Evolutionary conservation across 2,797 vertebrate species (phyloP), one percentile per base, ranked within the genome.

Genomic region (Sus cebifrons): DNA sequence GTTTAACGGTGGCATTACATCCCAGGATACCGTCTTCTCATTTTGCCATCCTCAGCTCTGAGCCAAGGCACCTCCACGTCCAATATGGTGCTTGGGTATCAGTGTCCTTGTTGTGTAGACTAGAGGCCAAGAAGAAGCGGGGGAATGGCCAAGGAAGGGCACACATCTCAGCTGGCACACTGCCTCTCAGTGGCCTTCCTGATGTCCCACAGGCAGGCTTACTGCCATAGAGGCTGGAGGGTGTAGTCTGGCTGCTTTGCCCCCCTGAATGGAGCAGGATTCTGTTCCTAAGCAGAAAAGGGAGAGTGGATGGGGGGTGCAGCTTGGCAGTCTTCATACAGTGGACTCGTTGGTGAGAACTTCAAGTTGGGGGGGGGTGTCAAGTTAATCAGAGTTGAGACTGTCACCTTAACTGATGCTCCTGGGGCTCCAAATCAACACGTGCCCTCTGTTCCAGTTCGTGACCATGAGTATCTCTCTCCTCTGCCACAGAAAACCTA

Each of bases 141-240:
- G 15, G 40, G 6, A 54, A 65, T n/a, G 32, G 6, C 11, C 15
- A n/a, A n/a, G 14, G 4, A 29, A 0, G 9, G 54, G n/a, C 54
- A 6, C 10, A 14, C 13, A 0, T 44, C 15, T 21, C 54, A 58
- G 12, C 16, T 0, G n/a, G 56, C 29, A 60, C 0, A 32, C 67
- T 49, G 58, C 32, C 56, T 75, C 13, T 0, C 1, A 15, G 52
- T 40, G 60, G 16, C 25, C 44, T 81, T 84, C 62, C 73, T 29
- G 40, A 20, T 13, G 18, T 20, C 56, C 21, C 32, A 15, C 0
- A 3, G 25, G 15, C 44, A 0, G 0, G 17, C 20, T 18, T 1
- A 20, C 44, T 78, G 44, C 82, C 1, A 0, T 7, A 29, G 29
- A 73, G 79, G 49, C 65, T 29, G 21, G 64, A 9, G 27, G 36